Base-by-base conservation (phyloP, 2,113 vertebrate species). In the Corydoras sp. region DNA sequence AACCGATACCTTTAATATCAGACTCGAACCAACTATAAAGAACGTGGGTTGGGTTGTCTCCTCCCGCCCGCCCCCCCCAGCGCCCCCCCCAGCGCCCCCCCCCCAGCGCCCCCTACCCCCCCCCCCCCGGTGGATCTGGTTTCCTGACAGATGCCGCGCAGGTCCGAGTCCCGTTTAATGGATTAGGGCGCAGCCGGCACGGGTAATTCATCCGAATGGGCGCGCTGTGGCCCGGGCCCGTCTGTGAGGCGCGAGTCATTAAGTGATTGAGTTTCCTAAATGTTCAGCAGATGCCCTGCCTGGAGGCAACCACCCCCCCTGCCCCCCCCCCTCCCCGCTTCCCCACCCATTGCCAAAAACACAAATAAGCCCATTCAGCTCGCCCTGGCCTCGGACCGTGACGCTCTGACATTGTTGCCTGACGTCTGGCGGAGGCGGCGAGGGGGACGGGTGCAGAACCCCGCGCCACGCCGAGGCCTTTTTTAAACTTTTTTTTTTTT, bases 91-190 rank as follows among this genome's bases (percentile, higher is more conserved):
- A n/a, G n/a, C n/a, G n/a, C n/a, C n/a, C n/a, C n/a, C n/a, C n/a
- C n/a, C n/a, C n/a, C n/a, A n/a, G n/a, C n/a, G n/a, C n/a, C n/a
- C n/a, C n/a, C n/a, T n/a, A n/a, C n/a, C 35, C 8, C 11, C 29
- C 15, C 13, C 50, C 73, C 73, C 58, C 56, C 68, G 65, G 68
- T 80, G 81, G 72, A 80, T 79, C 81, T 72, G 74, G 74, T 79
- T 84, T 79, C 80, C 77, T 77, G 83, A 85, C 87, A 89, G 85
- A 88, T 88, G 85, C 84, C 84, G 76, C 71, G 72, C 35, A 68
- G 71, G 76, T 80, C 67, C 58, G 69, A 69, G 79, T 83, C 81
- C 71, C 83, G 77, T 85, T 84, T 80, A 84, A 84, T 82, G 74
- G 72, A 74, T 67, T 15, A 54, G 68, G 10, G 48, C 65, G 43